Base-by-base conservation (phyloP, 2,888 invertebrate genomes). In the Eilema griseolum region DNA sequence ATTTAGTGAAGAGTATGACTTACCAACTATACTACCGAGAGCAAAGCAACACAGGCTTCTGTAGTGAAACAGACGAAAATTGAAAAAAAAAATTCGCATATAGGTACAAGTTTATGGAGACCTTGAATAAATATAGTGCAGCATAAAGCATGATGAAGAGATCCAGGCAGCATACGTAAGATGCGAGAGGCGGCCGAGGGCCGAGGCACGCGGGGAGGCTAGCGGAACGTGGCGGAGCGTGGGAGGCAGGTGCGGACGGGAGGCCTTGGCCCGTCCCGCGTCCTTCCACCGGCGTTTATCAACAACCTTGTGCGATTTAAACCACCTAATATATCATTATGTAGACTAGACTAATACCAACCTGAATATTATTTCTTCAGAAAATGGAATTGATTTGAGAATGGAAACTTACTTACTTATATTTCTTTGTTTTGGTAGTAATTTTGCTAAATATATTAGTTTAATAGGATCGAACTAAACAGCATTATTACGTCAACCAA, bases 241-340 rank as follows among this genome's bases (percentile, higher is more conserved):
- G 83, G 84, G 85, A 81, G 88, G 89, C 85, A 87, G 89, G 88
- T 87, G 87, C 78, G 85, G 87, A 81, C 78, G 84, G 84, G 83
- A 86, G 88, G 88, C 90, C 90, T 90, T 89, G 90, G 91, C 89
- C 90, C 88, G 89, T 82, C 88, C 86, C 86, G 89, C 88, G 89
- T 90, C 92, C 93, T 91, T 89, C 88, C 87, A 88, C 85, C 87
- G 80, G 84, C 87, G 85, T 86, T 87, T 89, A 88, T 86, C 86
- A 88, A 88, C 86, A 92, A 89, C 92, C 93, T 92, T 91, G 92
- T 83, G 83, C 85, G 83, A 82, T 83, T 85, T 84, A 79, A 85
- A 75, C 77, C 73, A 81, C 77, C 78, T 77, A 78, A 77, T 75
- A 75, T 63, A 77, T 70, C 67, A 77, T 75, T 71, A 71, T 26